These are phyloP conservation scores for Oithona nana DNA, from an alignment of 2,888 invertebrate species.

Conservation along the genomic window DNA sequence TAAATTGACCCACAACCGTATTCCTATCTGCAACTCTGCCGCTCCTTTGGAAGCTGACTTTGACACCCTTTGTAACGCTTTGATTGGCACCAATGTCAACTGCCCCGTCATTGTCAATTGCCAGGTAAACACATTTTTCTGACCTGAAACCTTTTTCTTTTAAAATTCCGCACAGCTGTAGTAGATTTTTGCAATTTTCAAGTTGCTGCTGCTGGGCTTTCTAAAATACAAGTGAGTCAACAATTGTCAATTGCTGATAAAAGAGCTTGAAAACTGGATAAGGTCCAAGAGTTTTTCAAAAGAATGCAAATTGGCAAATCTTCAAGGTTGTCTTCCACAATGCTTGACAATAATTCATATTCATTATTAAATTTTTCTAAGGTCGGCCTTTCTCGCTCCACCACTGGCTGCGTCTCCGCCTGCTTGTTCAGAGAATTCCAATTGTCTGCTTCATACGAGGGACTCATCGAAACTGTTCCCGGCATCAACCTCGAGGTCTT, in stretches of 20 bases:
- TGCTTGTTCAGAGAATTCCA: conserved; percentile 17
- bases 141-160: not conserved
- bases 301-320: too few species aligned
- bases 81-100: conserved; percentile 14
- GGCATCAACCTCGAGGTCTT: conserved; percentile 16
- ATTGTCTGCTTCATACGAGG: conserved; percentile 16
- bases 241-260: too few species aligned
- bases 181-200: too few species aligned
- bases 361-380: not conserved
- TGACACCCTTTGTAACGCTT: conserved; percentile 16
- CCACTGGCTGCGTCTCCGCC: conserved; percentile 16
- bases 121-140: not conserved
- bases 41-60: conserved; percentile 14
- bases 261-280: too few species aligned
- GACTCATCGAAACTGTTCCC: conserved; percentile 17
- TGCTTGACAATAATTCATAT: not conserved
- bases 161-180: too few species aligned
- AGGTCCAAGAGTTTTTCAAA: too few species aligned
- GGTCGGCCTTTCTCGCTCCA: conserved; percentile 17
- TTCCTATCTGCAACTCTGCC: conserved; percentile 17
- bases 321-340: too few species aligned
- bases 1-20: conserved; percentile 14
- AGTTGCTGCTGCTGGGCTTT: too few species aligned
- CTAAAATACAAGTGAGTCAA: too few species aligned
- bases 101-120: conserved; percentile 17